Conservation (phyloP, 2,888 invertebrate genomes). For the Lycocerus yunnanus region DNA sequence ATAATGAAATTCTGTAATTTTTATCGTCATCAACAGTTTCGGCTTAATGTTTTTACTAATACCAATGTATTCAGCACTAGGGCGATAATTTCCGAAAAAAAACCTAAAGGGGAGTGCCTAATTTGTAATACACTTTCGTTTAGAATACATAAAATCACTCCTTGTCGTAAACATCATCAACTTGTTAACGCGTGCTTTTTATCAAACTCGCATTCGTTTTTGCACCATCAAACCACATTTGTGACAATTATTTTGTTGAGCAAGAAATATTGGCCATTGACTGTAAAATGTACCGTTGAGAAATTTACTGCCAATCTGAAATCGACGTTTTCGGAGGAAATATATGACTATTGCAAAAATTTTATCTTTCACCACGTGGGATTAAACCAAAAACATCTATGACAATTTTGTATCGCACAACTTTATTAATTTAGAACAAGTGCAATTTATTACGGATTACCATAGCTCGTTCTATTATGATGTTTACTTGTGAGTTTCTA, state of each 20-base stretch:
- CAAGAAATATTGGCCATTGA: conserved; percentile 17
- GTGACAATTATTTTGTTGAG: conserved; percentile 16
- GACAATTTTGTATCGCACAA: background rate
- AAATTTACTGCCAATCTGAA: conserved; percentile 6
- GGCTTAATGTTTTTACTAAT: background rate
- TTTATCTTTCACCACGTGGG: background rate
- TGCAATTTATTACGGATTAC: background rate
- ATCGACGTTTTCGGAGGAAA: conserved; percentile 7
- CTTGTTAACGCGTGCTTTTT: conserved; percentile 21
- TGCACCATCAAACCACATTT: conserved; percentile 15
- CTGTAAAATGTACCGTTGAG: conserved; percentile 8
- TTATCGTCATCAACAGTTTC: no score
- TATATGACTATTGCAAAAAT: background rate
- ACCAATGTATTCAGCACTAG: background rate
- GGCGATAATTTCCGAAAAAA: background rate
- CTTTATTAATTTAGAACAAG: background rate
- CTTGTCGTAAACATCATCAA: conserved; percentile 32
- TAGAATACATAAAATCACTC: conserved; percentile 29
- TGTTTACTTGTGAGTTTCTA: background rate
- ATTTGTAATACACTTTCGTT: conserved; percentile 24
- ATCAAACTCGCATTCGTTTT: conserved; percentile 11
- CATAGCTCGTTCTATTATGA: background rate
- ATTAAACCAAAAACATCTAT: background rate
- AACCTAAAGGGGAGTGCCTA: conserved; percentile 3
- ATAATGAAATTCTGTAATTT: no score